Base-by-base conservation (phyloP, 1,140 invertebrate genomes). In the Alviniconcha marisindica region DNA sequence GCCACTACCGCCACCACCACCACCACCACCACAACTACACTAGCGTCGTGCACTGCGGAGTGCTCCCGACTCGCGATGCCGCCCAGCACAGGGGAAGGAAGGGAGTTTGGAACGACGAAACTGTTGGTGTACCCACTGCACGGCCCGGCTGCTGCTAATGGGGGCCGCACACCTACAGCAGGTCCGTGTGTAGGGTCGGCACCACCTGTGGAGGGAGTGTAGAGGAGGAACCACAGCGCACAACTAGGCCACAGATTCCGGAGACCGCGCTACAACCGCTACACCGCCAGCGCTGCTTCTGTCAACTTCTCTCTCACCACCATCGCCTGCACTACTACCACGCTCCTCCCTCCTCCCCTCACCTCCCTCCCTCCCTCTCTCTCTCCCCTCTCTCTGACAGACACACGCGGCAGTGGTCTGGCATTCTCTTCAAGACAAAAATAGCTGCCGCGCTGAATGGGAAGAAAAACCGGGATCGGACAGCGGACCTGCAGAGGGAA, bases 341-440 rank as follows among this genome's bases (percentile, higher is more conserved):
- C 71, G 36, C 7, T 28, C 36, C 21, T 10, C 71, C 10, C 18
- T 38, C 5, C 36, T 42, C 5, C 2, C 36, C 15, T 7, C 42
- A 74, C 36, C 71, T 0, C 38, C 36, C 42, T 24, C 71, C 12
- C 36, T 28, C 71, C 15, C 36, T 44, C 71, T 18, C 2, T 42
- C 38, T 38, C 21, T n/a, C 71, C 24, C 38, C 71, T 42, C 21
- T 3, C 38, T 18, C 71, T 21, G 36, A 38, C 38, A 74, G 24
- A 71, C 66, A 71, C 66, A 71, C n/a, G 36, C 10, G 4, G 42
- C 71, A 74, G 71, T 38, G 4, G 38, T 74, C 71, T 74, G 71
- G 71, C 36, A 74, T 74, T 74, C 36, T 40, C 38, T 40, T 44
- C 71, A 21, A 42, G 36, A 40, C 71, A 18, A 18, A 40, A 40